Conservation (phyloP, 1,140 invertebrate species). For the Eumeta japonica region DNA sequence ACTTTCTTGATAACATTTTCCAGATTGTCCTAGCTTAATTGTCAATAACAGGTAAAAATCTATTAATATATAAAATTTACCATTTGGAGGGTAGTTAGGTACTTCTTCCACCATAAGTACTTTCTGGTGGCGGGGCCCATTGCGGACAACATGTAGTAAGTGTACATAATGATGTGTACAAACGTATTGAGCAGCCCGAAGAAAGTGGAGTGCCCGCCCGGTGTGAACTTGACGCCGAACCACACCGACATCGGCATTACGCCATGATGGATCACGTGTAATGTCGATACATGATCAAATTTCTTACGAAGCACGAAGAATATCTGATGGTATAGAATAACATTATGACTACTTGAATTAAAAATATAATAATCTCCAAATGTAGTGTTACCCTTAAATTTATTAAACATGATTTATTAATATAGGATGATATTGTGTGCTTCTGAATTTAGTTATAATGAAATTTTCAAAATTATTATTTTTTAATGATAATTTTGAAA, state of each 20-base stretch:
- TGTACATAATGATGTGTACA: constrained; percentile 84
- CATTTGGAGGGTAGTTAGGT: constrained; percentile 85
- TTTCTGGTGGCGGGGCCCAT: constrained; percentile 79
- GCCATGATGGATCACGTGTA: constrained; percentile 96
- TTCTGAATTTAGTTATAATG: no score
- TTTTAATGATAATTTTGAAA: no score
- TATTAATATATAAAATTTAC: constrained; percentile 59
- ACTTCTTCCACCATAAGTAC: constrained; percentile 92
- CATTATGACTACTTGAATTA: no score
- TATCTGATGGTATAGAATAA: constrained; percentile 59
- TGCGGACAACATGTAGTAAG: constrained; percentile 83
- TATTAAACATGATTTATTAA: no score
- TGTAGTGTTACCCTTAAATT: no score
- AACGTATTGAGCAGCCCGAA: constrained; percentile 85
- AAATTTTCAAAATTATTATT: no score
- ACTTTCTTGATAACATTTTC: no score
- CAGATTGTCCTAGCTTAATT: no score
- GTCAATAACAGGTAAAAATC: no score
- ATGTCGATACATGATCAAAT: constrained; percentile 85
- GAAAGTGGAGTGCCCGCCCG: constrained; percentile 84
- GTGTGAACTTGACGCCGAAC: constrained; percentile 95
- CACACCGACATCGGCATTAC: constrained; percentile 95
- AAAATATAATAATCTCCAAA: constrained; percentile 21
- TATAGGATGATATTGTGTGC: no score
- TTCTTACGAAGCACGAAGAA: constrained; percentile 95